Evolutionary conservation across 2,888 invertebrate genomes (phyloP).

Genomic region (Elmis aenea): DNA sequence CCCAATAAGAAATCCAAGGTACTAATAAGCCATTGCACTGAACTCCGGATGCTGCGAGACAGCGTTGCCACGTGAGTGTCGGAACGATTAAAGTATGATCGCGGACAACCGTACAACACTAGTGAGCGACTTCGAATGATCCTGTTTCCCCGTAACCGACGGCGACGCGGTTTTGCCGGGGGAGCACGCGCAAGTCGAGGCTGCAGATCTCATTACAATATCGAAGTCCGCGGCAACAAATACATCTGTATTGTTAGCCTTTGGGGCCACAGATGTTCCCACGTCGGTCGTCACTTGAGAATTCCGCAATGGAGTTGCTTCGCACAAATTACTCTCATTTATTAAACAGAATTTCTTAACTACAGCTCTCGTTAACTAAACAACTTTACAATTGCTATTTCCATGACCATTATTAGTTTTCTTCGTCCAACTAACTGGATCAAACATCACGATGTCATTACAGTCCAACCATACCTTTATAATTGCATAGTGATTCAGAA

Average conservation of each 20-base stretch:
- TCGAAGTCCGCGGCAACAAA: constrained; percentile 20
- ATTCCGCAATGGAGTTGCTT: constrained; percentile 24
- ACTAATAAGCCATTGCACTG: constrained; percentile 23
- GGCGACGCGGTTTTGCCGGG: constrained; percentile 26
- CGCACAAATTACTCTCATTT: constrained; percentile 30
- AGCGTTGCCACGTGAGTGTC: constrained; percentile 32
- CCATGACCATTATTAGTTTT: too few relatives aligned
- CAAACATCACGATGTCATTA: too few relatives aligned
- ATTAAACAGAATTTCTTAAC: too few relatives aligned
- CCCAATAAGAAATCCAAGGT: too few relatives aligned
- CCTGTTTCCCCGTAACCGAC: constrained; percentile 30
- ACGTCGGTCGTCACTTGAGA: constrained; percentile 14
- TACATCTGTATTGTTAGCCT: constrained; percentile 18
- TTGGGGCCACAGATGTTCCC: constrained; percentile 30
- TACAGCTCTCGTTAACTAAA: too few relatives aligned
- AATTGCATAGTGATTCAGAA: too few relatives aligned
- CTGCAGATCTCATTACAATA: constrained; percentile 28
- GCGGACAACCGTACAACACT: constrained; percentile 27
- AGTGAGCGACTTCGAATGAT: constrained; percentile 38
- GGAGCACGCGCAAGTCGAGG: constrained; percentile 31
- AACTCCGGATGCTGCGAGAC: constrained; percentile 13
- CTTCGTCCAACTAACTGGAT: too few relatives aligned
- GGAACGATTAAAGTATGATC: constrained; percentile 21
- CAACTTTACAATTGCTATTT: too few relatives aligned
- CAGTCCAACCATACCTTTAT: too few relatives aligned